phyloP scores from a whole-genome alignment of 2,797 vertebrate species.

The Onychomys torridus region DNA sequence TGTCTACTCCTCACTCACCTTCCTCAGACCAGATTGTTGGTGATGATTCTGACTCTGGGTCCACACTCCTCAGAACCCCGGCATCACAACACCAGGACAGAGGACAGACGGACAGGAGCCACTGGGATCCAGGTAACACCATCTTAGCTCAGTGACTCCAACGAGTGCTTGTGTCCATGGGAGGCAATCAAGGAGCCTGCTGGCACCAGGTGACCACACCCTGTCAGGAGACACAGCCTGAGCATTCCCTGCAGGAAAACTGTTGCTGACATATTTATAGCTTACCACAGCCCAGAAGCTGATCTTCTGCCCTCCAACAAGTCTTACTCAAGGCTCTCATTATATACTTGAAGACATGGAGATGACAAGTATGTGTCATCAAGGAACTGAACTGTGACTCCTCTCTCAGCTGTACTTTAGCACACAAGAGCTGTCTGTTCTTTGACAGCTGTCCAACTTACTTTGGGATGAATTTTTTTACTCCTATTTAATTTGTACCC shows the following conservation, averaged over 20 bases:
- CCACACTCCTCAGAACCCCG: background rate
- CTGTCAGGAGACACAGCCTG: no score
- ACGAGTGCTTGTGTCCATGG: no score
- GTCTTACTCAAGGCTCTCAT: background rate
- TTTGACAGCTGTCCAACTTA: background rate
- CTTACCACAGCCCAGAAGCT: background rate
- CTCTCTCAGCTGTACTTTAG: background rate
- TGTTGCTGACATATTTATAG: background rate
- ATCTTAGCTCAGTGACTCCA: conserved; percentile 79
- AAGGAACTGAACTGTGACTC: background rate
- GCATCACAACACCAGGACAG: conserved; percentile 9
- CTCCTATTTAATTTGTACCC: background rate
- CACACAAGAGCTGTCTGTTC: background rate
- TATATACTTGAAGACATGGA: background rate
- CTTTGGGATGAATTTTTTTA: background rate
- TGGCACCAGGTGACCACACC: background rate
- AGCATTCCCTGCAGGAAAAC: no score
- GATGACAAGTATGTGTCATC: background rate
- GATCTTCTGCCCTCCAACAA: background rate
- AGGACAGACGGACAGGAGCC: background rate
- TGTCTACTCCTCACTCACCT: background rate
- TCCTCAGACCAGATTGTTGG: conserved; percentile 93
- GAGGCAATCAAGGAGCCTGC: no score
- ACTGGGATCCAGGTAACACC: background rate
- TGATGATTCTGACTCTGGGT: conserved; percentile 67